phyloP scores from a whole-genome alignment of 2,888 invertebrate species.

The Polydrusus tereticollis region DNA sequence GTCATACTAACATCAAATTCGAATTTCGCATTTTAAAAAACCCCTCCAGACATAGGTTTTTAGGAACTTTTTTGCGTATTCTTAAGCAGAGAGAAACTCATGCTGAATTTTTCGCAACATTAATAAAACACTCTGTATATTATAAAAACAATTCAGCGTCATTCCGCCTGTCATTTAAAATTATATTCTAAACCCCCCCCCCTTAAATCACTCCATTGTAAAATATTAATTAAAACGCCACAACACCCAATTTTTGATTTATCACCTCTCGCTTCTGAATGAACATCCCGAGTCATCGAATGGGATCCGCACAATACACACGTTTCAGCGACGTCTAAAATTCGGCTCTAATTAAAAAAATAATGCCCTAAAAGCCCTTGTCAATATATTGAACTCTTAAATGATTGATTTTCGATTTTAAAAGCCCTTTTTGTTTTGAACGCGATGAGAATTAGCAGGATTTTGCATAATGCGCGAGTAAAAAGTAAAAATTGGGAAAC shows the following conservation, averaged over 20 bases:
- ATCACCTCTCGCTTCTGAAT: slow-evolving; percentile 22
- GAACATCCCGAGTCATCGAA: slow-evolving; percentile 9
- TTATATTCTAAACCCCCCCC: no score
- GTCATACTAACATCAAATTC: no score
- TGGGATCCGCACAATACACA: slow-evolving; percentile 21
- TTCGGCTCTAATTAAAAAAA: slow-evolving; percentile 39
- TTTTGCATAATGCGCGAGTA: no score
- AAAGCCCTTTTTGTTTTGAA: slow-evolving; percentile 23
- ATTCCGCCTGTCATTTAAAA: no score
- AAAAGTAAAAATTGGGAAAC: no score
- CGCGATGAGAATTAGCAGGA: background rate
- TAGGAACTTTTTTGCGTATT: no score
- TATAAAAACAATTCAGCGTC: no score
- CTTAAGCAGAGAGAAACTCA: no score
- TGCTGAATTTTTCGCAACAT: no score
- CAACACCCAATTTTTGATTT: slow-evolving; percentile 34
- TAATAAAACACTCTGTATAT: no score
- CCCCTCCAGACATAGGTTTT: no score
- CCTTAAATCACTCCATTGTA: background rate
- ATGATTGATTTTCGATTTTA: slow-evolving; percentile 35
- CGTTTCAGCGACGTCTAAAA: slow-evolving; percentile 10
- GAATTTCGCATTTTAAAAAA: no score
- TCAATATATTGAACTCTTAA: slow-evolving; percentile 33
- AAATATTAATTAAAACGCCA: slow-evolving; percentile 18
- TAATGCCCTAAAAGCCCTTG: slow-evolving; percentile 29